Evolutionary conservation across 1,140 invertebrate species (phyloP), one percentile per base, ranked within the genome.

Genomic region (Brachionus calyciflorus): DNA sequence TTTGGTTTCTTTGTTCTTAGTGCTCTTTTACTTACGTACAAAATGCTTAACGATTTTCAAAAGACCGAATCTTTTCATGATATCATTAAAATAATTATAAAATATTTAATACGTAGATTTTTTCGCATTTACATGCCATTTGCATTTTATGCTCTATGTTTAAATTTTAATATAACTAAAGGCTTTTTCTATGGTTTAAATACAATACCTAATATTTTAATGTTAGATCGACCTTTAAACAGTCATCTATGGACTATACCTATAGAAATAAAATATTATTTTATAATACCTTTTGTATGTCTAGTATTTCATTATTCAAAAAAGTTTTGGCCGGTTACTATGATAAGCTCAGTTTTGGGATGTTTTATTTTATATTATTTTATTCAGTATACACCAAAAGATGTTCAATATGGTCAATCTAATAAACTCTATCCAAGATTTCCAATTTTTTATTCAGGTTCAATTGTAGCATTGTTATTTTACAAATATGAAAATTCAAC

Each of bases 91-190:
- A 63, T 63, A 40, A 37, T 10, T 9, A n/a, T n/a, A n/a, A n/a
- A n/a, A n/a, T n/a, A n/a, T n/a, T n/a, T n/a, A n/a, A n/a, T n/a
- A n/a, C n/a, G 57, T n/a, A 63, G 57, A 63, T 37, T 63, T 63
- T 63, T 63, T 63, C 57, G 57, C 14, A 63, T 63, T 2, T 63
- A 63, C 40, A 37, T 63, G 4, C 57, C 57, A 33, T 63, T 37
- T 40, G 21, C 40, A 19, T 0, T 41, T 1, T 63, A 37, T 40
- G 57, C 21, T 6, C 4, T 33, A 7, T 37, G 28, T 19, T 28
- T 63, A 5, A 63, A 63, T 37, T 40, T 63, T 33, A n/a, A n/a
- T n/a, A n/a, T n/a, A 7, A 37, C 33, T 37, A 30, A 30, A 40
- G 57, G 57, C n/a, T n/a, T n/a, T n/a, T n/a, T n/a, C 5, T 63